Evolutionary conservation across 2,888 invertebrate species (phyloP), one percentile per base, ranked within the genome.

Genomic region (Hyppa rectilinea): DNA sequence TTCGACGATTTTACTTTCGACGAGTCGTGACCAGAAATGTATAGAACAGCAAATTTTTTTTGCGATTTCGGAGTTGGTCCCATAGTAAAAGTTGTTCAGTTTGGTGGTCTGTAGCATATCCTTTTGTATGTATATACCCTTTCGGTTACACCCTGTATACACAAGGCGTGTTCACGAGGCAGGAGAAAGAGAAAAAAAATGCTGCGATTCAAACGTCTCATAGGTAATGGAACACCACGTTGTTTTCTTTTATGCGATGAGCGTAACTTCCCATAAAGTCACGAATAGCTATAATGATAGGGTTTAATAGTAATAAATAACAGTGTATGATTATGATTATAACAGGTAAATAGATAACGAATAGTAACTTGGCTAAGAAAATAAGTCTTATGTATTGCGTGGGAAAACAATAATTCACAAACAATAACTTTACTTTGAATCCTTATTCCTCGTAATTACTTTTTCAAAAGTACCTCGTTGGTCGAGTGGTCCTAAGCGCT

Each of bases 281-380:
- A 79, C 79, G 79, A 82, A 64, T 72, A 4, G 29, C 34, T 55
- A 56, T 79, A 72, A 79, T 82, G 56, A 82, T 78, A 58, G 66
- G 50, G 38, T 67, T 72, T 67, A 61, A 82, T 72, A 67, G 73
- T 50, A 72, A 79, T 82, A 82, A 78, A 82, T 82, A 67, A 65
- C 64, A 78, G 6, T 36, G 63, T 47, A 49, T 56, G 34, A 78
- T 73, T 78, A 73, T 63, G 63, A 36, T 78, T 82, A 82, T 66
- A 63, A 82, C 52, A 82, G 43, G 56, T 78, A 78, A 81, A 40
- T 56, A 82, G 45, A 23, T 40, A 66, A 60, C n/a, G 14, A 45
- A 34, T 43, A 55, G 34, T 60, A 68, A 61, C 52, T 64, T 38
- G n/a, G 20, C 29, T 66, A 59, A 40, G 61, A 50, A 63, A 78